phyloP scores from a whole-genome alignment of 2,888 invertebrate genomes.

The Cerceris rybyensis region DNA sequence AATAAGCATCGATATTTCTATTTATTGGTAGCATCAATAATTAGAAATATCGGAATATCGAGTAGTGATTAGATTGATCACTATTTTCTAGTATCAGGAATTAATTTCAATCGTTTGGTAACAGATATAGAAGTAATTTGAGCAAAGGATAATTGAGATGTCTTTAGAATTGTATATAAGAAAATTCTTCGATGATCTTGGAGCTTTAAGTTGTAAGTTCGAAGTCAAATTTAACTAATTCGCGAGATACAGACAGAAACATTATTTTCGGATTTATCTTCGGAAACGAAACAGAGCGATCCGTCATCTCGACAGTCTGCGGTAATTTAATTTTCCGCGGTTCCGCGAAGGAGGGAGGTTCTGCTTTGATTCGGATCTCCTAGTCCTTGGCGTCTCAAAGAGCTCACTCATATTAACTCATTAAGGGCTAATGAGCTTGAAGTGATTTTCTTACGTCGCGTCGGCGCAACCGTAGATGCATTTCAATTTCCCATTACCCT shows the following conservation, averaged over 20 bases:
- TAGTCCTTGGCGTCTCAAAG: slow-evolving; percentile 48
- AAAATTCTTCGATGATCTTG: too few species aligned
- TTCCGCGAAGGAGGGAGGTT: slow-evolving; percentile 11
- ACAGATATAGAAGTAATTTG: too few species aligned
- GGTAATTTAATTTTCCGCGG: slow-evolving; percentile 34
- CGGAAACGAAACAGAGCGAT: slow-evolving; percentile 1
- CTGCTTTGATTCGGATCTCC: slow-evolving; percentile 51
- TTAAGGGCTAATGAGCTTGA: slow-evolving; percentile 58
- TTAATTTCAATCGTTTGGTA: too few species aligned
- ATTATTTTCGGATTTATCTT: neutral
- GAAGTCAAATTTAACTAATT: too few species aligned
- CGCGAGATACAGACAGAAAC: neutral
- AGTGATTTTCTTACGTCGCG: slow-evolving; percentile 32
- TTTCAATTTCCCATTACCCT: slow-evolving; percentile 25
- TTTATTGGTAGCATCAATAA: too few species aligned
- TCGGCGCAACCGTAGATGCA: slow-evolving; percentile 6
- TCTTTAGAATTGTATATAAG: too few species aligned
- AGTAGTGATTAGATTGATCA: too few species aligned
- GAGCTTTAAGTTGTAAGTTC: too few species aligned
- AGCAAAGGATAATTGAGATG: too few species aligned
- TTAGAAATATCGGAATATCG: too few species aligned
- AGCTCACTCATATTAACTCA: slow-evolving; percentile 53
- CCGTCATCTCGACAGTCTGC: neutral
- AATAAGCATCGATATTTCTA: too few species aligned
- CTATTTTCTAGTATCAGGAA: too few species aligned